Evolutionary conservation across 2,113 vertebrate genomes (phyloP), one percentile per base, ranked within the genome.

Genomic region (Sebastes fasciatus): DNA sequence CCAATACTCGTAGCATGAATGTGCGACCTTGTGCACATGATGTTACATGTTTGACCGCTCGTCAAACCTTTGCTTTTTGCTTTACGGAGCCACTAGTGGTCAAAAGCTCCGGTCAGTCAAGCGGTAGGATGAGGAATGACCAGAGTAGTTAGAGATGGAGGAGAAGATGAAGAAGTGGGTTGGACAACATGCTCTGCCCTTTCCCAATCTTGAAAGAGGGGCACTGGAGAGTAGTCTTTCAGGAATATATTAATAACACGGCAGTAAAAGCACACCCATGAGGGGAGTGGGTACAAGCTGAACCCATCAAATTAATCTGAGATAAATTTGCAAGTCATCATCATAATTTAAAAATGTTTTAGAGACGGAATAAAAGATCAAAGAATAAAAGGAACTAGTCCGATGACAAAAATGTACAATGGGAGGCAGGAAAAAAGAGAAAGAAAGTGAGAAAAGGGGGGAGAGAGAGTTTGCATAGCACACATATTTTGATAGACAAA

Each of bases 291-390:
- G 79, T 70, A 85, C 82, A 85, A 90, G 58, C 74, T 82, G 84
- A 91, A 84, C 70, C 82, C 80, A 90, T 90, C 84, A 90, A 87
- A 89, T 89, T 87, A 88, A 91, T 90, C 79, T 82, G 60, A 89
- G 73, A 78, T 88, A 90, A 82, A 92, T 89, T 80, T 92, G 84
- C 83, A 93, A 89, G 80, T 88, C 87, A 88, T 90, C 77, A 82
- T 83, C 74, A 82, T 86, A 81, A 87, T 89, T 87, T 82, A 7
- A 62, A 89, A 89, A 89, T 84, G 79, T 90, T 91, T 93, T 86
- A 92, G 75, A 81, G 72, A 88, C 71, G 43, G 86, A 79, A 92
- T 88, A 86, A 86, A 87, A 83, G 72, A 89, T 89, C 84, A 89
- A 90, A 89, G 79, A 82, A 82, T 70, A 62, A 80, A 87, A 69